phyloP scores from a whole-genome alignment of 2,888 invertebrate genomes.

The Agrenia bidenticulata region DNA sequence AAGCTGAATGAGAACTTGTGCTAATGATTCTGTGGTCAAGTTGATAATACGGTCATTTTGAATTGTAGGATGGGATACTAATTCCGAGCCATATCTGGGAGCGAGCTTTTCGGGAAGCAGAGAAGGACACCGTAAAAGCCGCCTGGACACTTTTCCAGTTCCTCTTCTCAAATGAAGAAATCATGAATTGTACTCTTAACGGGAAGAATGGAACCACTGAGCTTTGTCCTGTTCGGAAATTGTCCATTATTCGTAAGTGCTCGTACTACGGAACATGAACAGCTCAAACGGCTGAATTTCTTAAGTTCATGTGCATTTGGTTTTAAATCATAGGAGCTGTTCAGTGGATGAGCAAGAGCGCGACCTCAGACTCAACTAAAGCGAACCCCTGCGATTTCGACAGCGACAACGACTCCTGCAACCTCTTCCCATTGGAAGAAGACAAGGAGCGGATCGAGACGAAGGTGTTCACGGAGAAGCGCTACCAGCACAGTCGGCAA shows the following conservation, averaged over 20 bases:
- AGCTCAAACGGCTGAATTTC: too few species aligned
- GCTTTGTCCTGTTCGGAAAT: slow-evolving; percentile 36
- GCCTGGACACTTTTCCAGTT: slow-evolving; percentile 38
- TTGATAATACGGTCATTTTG: too few species aligned
- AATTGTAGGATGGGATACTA: slow-evolving; percentile 39
- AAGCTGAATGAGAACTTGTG: too few species aligned
- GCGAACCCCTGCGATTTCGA: slow-evolving; percentile 20
- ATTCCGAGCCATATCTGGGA: slow-evolving; percentile 35
- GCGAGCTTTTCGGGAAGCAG: slow-evolving; percentile 28
- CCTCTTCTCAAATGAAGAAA: slow-evolving; percentile 37
- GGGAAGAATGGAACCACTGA: slow-evolving; percentile 40
- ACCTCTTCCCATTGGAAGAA: slow-evolving; percentile 35
- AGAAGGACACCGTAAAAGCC: slow-evolving; percentile 33
- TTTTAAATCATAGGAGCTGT: slow-evolving; percentile 35
- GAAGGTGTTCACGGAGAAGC: slow-evolving; percentile 39
- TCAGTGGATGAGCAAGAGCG: slow-evolving; percentile 31
- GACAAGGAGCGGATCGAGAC: slow-evolving; percentile 42
- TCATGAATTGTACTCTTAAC: slow-evolving; percentile 34
- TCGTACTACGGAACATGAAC: not conserved
- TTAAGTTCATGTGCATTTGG: slow-evolving; percentile 7
- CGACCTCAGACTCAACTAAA: slow-evolving; percentile 6
- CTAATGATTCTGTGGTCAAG: too few species aligned
- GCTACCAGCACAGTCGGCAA: slow-evolving; percentile 36
- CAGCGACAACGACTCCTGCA: slow-evolving; percentile 26
- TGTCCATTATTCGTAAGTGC: slow-evolving; percentile 37